phyloP scores from a whole-genome alignment of 2,888 invertebrate genomes.

The Plebejus argus region DNA sequence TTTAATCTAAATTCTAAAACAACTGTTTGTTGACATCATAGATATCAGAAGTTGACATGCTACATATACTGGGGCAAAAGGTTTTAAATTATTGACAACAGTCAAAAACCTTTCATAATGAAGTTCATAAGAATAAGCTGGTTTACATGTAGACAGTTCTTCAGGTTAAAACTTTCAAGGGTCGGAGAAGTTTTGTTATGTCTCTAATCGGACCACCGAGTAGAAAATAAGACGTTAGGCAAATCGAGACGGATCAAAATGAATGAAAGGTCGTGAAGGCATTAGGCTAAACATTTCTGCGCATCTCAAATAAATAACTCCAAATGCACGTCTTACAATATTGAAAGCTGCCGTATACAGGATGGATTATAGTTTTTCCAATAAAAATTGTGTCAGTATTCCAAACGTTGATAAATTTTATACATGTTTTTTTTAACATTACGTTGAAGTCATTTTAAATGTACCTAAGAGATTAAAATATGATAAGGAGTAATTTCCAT shows the following conservation, averaged over 20 bases:
- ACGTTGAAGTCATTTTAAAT: neutral
- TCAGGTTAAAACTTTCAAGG: too few species aligned
- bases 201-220: slow-evolving; percentile 64
- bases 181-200: neutral
- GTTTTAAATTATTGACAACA: too few species aligned
- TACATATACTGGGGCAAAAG: neutral
- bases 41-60: too few species aligned
- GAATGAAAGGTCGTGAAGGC: slow-evolving; percentile 64
- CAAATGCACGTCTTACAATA: slow-evolving; percentile 60
- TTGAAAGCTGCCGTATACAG: slow-evolving; percentile 52
- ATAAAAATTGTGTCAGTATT: too few species aligned
- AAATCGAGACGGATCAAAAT: slow-evolving; percentile 70
- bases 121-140: too few species aligned
- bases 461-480: too few species aligned
- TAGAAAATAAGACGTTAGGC: slow-evolving; percentile 74
- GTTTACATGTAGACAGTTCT: neutral
- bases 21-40: too few species aligned
- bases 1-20: too few species aligned
- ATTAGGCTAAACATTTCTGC: slow-evolving; percentile 66
- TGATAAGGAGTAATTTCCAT: too few species aligned
- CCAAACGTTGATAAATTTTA: too few species aligned
- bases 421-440: too few species aligned
- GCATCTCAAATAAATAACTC: slow-evolving; percentile 69
- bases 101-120: neutral
- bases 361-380: slow-evolving; percentile 42